These are phyloP conservation scores for Hydrozoanthus tunicans DNA, from an alignment of 64 coral and sea anemone genomes.

Conservation along the genomic window DNA sequence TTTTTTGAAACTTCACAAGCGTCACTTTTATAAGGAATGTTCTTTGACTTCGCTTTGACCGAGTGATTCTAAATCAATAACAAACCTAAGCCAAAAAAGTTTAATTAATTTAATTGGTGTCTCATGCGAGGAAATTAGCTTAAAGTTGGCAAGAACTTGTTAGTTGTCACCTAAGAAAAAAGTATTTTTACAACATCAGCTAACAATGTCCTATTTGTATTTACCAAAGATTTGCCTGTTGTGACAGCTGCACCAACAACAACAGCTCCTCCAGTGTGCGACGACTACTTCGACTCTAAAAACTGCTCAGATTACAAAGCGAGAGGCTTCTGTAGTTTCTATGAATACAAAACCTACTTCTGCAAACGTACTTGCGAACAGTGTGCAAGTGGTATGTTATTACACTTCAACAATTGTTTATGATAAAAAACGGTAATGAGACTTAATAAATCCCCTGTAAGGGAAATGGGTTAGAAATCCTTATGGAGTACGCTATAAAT, in stretches of 20 bases:
- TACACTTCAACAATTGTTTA: neutral
- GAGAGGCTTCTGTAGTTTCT: neutral
- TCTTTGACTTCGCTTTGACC: too few relatives aligned
- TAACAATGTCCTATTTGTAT: neutral
- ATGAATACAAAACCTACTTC: neutral
- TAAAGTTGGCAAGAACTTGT: too few relatives aligned
- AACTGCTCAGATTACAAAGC: neutral
- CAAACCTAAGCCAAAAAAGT: too few relatives aligned
- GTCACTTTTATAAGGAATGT: too few relatives aligned
- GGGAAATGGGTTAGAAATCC: too few relatives aligned
- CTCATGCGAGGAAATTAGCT: too few relatives aligned
- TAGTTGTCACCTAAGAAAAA: neutral
- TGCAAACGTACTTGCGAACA: neutral
- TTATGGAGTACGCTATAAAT: too few relatives aligned
- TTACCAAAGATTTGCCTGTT: neutral
- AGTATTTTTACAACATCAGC: neutral
- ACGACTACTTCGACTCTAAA: neutral
- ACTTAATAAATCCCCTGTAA: too few relatives aligned
- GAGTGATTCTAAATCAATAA: too few relatives aligned
- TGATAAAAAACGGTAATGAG: too few relatives aligned
- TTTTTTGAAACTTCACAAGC: too few relatives aligned
- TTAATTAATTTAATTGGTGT: too few relatives aligned
- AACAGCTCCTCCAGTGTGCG: neutral
- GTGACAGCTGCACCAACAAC: neutral
- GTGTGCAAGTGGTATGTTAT: neutral